Conservation (phyloP, 1,140 invertebrate genomes). For the Meloidogyne exigua region DNA sequence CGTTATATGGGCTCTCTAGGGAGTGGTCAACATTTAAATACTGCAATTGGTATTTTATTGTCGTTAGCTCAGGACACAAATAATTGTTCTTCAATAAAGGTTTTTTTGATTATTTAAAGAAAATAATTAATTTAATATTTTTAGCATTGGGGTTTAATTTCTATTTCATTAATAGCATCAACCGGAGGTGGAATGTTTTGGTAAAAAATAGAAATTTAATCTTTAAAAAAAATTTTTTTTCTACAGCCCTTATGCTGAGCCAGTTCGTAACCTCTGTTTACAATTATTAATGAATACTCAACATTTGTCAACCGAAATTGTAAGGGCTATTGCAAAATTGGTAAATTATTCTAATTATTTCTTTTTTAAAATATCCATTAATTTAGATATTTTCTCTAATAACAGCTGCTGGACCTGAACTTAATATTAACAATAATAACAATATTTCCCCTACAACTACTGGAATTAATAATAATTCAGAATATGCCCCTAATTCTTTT, state of each 20-base stretch:
- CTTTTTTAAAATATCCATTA: background rate
- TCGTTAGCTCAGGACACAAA: conserved; percentile 85
- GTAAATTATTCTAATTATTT: conserved; percentile 39
- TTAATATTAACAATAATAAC: conserved; percentile 68
- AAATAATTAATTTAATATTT: conserved; percentile 35
- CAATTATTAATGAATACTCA: conserved; percentile 85
- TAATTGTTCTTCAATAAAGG: conserved; percentile 84
- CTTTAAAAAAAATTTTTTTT: background rate
- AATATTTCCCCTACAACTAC: conserved; percentile 69
- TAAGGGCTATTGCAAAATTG: conserved; percentile 85
- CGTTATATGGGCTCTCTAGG: conserved; percentile 80
- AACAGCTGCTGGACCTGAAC: conserved; percentile 86
- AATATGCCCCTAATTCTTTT: conserved; percentile 60
- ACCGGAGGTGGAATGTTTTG: conserved; percentile 94
- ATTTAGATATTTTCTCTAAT: conserved; percentile 66
- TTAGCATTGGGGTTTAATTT: conserved; percentile 92
- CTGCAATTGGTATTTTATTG: conserved; percentile 85
- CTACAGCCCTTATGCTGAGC: conserved; percentile 84
- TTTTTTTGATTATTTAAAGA: conserved; percentile 56
- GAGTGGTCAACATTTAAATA: conserved; percentile 87
- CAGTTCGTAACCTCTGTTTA: conserved; percentile 81
- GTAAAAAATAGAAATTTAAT: background rate
- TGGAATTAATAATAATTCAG: conserved; percentile 43
- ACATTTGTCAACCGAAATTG: conserved; percentile 84
- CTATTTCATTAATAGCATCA: conserved; percentile 88